Evolutionary conservation across 2,113 vertebrate genomes (phyloP), one percentile per base, ranked within the genome.

Genomic region (Halcyon malimbica): DNA sequence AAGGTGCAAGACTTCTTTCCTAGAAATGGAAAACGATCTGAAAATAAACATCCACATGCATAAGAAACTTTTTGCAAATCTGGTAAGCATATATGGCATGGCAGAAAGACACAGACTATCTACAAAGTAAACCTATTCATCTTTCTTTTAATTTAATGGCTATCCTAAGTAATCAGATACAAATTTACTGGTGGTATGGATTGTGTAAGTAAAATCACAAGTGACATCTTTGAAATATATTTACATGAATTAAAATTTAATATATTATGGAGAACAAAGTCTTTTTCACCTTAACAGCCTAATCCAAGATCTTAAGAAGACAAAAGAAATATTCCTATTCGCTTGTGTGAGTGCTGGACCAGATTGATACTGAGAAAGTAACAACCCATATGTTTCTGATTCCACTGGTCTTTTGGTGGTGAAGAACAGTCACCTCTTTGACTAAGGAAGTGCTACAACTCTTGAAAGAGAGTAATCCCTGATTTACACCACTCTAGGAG

Each of bases 351-450:
- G 69, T 37, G 41, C 48, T 63, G 63, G 63, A 68, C 35, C 41
- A 74, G 82, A 68, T 16, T 19, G 8, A 80, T 76, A 75, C 18
- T 3, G 9, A 89, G 35, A 83, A 93, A 93, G 80, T 46, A 94
- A 62, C 71, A 74, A 46, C 42, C 67, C 87, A 89, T 81, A 51
- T 70, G 88, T 77, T 97, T 94, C 76, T 83, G 65, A 95, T 92
- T 95, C 69, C 42, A 20, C 33, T 41, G 28, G 48, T 65, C 25
- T 90, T 70, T 54, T 74, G 35, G 48, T 82, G 48, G 60, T 90
- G 57, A 77, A 42, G 60, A 93, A 79, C 9, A 82, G 67, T 75
- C 65, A 57, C 28, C 41, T 59, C 42, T 89, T 83, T 74, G 68
- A 67, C 60, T 59, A 41, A 88, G 19, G 67, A 92, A 69, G 48